Evolutionary conservation across 2,797 vertebrate genomes (phyloP), one percentile per base, ranked within the genome.

Genomic region (Poeciliopsis turneri): DNA sequence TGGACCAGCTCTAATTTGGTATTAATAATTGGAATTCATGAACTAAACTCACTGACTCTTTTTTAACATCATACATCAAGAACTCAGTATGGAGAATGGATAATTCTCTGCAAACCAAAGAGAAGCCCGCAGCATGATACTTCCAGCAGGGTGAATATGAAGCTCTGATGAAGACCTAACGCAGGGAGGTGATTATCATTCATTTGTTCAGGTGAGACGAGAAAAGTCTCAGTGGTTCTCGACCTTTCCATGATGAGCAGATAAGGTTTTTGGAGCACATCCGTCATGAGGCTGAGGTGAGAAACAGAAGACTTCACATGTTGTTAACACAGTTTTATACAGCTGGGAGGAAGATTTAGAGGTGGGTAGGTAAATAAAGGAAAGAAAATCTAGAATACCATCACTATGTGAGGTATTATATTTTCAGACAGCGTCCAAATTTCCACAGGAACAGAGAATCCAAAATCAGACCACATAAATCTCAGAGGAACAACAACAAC

Each of bases 281-380:
- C 33, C 23, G 78, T 87, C 87, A 84, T 88, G 81, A 92, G 84
- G 43, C 77, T 75, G 71, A 92, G 86, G 47, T 72, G 79, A 41
- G 7, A 13, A 12, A 6, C 10, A 13, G 23, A 66, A 10, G 9
- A 41, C 36, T 66, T 39, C 5, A 10, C n/a, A 36, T 33, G 16
- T 39, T 20, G 20, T 66, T 68, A 11, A 20, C 30, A 64, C 10
- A 64, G 59, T 36, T 36, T 33, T 36, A 16, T 36, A 18, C 16
- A 36, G 33, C 30, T 9, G 59, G 16, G 16, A 7, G 16, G 36
- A 2, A 8, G 4, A 36, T 20, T 64, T 8, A 33, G 16, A 36
- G 30, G 13, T 30, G 6, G 57, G 57, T 7, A 59, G 28, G 28
- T 30, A 30, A 7, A 30, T 59, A 59, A 30, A 59, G 7, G 28